Conservation (phyloP, 2,888 invertebrate species). For the Theodoxus fluviatilis region DNA sequence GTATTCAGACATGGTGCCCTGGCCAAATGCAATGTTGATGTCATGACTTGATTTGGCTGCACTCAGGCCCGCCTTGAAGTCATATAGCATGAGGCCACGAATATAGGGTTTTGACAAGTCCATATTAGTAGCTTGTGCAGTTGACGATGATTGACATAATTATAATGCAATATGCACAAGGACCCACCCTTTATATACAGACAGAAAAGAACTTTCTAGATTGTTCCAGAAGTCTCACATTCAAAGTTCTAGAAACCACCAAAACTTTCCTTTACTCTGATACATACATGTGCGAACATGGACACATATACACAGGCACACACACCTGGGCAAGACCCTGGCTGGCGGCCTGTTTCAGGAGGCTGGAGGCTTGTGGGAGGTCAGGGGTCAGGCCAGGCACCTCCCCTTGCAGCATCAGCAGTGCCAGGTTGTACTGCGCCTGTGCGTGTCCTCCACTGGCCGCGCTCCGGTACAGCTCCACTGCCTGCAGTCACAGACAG, state of each 20-base stretch:
- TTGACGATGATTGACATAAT: no score
- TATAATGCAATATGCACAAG: no score
- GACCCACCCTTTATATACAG: no score
- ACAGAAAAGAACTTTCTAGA: no score
- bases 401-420: constrained; percentile 72
- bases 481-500: constrained; percentile 69
- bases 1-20: no score
- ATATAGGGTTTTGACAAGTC: no score
- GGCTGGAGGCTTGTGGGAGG: constrained; percentile 38
- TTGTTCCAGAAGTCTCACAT: neutral
- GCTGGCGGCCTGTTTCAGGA: constrained; percentile 50
- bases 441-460: constrained; percentile 73
- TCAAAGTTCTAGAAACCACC: neutral
- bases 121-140: no score
- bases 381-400: no score
- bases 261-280: neutral
- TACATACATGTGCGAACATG: neutral
- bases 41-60: no score
- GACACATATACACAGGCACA: neutral
- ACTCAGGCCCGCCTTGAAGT: no score
- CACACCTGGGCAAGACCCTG: constrained; percentile 50
- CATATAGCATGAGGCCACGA: no score
- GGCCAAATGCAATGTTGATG: no score
- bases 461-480: constrained; percentile 73
- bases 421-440: constrained; percentile 76